Evolutionary conservation across 2,113 vertebrate genomes (phyloP).

Genomic region (Sciurus niger): DNA sequence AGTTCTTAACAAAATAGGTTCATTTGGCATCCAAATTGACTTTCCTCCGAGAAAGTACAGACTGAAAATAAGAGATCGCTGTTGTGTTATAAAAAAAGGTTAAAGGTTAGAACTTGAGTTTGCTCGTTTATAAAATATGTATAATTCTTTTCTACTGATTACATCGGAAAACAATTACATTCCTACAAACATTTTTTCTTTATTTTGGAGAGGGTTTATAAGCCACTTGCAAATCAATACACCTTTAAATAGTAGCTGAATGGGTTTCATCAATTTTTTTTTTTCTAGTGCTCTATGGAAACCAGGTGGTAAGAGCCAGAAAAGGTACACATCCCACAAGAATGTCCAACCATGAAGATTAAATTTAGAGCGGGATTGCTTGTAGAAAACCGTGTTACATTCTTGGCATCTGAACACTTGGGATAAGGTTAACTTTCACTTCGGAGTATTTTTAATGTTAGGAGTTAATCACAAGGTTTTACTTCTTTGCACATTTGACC

Average conservation of each 20-base stretch:
- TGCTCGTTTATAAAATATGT: neutral
- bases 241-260: neutral
- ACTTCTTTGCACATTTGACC: neutral
- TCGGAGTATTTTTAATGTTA: neutral
- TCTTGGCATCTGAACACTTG: conserved; percentile 35
- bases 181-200: neutral
- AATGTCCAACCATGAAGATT: neutral
- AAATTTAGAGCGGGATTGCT: neutral
- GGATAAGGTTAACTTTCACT: conserved; percentile 30
- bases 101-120: neutral
- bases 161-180: neutral
- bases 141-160: neutral
- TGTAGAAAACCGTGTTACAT: neutral
- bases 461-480: neutral
- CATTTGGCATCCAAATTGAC: neutral
- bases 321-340: neutral
- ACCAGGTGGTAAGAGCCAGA: neutral
- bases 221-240: neutral
- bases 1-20: neutral
- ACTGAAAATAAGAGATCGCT: neutral
- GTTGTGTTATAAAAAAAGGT: neutral
- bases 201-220: neutral
- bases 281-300: neutral
- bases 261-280: neutral
- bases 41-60: neutral